Base-by-base conservation (phyloP, 2,113 vertebrate genomes). In the Aspiorhynchus laticeps region DNA sequence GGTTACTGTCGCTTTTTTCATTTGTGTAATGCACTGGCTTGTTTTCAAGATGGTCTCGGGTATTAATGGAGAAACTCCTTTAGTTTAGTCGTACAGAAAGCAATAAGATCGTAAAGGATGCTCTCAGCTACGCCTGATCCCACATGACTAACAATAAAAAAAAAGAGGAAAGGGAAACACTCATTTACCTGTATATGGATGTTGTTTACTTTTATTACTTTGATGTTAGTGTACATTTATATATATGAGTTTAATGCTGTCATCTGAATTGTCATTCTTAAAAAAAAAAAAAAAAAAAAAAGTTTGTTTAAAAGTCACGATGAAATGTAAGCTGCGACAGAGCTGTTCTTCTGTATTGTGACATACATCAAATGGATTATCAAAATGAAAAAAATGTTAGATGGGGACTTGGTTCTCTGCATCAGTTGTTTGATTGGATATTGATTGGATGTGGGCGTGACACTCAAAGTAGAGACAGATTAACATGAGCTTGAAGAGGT, bases 31-130 rank as follows among this genome's bases (percentile, higher is more conserved):
- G 89, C 86, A 90, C 86, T 80, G 74, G 95, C 90, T 93, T 95
- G 94, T 95, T 96, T 95, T 95, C 95, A 95, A 96, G 95, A 96
- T 94, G 95, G 95, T 95, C 93, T 85, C 51, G 95, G 95, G 28
- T 95, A 96, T 96, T 96, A 95, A 93, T 87, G 87, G 92, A 83
- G 86, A 84, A 91, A 94, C 93, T 93, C 94, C 91, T 88, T 89
- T 91, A 90, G 90, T 92, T 95, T 24, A 9, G 53, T 92, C 84
- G 21, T 92, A 90, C 82, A 90, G 93, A 26, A 93, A 95, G 93
- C 94, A 96, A 96, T 97, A 96, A 12, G 63, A 96, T 84, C 93
- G 93, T 93, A 93, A 91, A 85, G 15, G 26, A 91, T 91, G 90
- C 90, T 93, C 90, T 95, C 91, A 91, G 80, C 67, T 24, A 75